Evolutionary conservation across 2,797 vertebrate species (phyloP).

Genomic region (Gymnopithys bicolor): DNA sequence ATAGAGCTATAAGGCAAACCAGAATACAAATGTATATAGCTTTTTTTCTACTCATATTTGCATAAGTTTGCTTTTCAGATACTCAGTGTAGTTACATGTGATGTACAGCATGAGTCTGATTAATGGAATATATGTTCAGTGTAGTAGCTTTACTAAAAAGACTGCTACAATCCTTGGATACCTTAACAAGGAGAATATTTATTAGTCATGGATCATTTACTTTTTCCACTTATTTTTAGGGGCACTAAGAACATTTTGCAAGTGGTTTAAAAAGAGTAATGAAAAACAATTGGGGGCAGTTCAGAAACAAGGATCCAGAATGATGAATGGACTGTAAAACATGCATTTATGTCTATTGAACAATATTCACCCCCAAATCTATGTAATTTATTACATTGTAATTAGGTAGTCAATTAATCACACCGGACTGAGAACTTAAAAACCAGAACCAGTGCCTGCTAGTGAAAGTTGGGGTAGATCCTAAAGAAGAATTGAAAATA

Average conservation of each 20-base stretch:
- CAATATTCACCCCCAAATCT: not conserved
- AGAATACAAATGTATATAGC: not conserved
- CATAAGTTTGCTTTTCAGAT: not conserved
- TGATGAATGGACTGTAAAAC: not conserved
- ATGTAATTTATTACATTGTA: not conserved
- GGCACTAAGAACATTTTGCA: not conserved
- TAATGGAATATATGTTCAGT: not conserved
- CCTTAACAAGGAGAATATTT: not conserved
- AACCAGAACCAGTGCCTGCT: not conserved
- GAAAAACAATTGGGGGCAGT: not conserved
- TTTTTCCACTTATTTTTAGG: slow-evolving; percentile 7
- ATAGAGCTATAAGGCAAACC: not conserved
- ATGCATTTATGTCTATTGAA: not conserved
- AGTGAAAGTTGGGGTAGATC: not conserved
- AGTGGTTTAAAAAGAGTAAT: not conserved
- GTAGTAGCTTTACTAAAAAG: not conserved
- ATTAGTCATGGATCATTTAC: not conserved
- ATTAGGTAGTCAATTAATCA: not conserved
- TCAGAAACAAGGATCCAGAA: not conserved
- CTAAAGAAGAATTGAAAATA: not conserved
- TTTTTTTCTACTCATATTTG: not conserved
- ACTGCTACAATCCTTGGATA: not conserved
- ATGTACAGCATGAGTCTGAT: not conserved
- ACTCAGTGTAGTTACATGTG: not conserved
- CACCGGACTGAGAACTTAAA: not conserved